These are phyloP conservation scores for Pogonognathellus flavescens DNA, from an alignment of 1,140 invertebrate genomes.

Conservation along the genomic window DNA sequence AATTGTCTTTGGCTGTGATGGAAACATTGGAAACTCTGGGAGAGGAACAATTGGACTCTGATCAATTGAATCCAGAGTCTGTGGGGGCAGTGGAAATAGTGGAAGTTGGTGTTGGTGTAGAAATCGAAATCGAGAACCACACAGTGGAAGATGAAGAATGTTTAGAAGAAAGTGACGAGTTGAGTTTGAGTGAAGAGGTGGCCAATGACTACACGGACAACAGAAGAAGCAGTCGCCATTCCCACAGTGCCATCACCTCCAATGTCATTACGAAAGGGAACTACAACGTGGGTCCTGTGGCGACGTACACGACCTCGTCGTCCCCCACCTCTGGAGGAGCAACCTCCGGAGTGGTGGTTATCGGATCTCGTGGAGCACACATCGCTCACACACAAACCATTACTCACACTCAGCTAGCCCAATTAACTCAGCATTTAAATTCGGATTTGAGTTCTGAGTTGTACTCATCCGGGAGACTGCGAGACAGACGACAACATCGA, in stretches of 20 bases:
- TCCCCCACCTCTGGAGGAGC: conserved; percentile 5
- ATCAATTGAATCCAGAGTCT: conserved; percentile 44
- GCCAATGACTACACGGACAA: not conserved
- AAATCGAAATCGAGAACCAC: conserved; percentile 31
- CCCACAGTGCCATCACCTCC: not conserved
- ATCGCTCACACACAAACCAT: conserved; percentile 34
- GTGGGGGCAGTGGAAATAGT: conserved; percentile 47
- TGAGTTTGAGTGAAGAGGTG: conserved; percentile 10
- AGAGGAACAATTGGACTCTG: conserved; percentile 40
- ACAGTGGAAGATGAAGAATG: not conserved
- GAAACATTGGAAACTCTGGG: conserved; percentile 48
- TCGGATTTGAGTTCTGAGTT: conserved; percentile 27
- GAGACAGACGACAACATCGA: conserved; percentile 2
- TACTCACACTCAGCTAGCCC: conserved; percentile 32
- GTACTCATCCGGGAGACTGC: not conserved
- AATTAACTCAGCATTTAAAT: conserved; percentile 12
- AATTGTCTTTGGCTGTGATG: conserved; percentile 46
- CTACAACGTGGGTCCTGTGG: not conserved
- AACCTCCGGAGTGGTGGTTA: conserved; percentile 29
- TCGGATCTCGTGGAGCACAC: conserved; percentile 1
- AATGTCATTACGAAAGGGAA: conserved; percentile 20
- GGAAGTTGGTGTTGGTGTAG: conserved; percentile 29
- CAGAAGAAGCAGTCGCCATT: not conserved
- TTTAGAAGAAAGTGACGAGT: conserved; percentile 6
- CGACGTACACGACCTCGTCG: not conserved